Conservation (phyloP, 2,797 vertebrate genomes). For the Tarsius wallacei region DNA sequence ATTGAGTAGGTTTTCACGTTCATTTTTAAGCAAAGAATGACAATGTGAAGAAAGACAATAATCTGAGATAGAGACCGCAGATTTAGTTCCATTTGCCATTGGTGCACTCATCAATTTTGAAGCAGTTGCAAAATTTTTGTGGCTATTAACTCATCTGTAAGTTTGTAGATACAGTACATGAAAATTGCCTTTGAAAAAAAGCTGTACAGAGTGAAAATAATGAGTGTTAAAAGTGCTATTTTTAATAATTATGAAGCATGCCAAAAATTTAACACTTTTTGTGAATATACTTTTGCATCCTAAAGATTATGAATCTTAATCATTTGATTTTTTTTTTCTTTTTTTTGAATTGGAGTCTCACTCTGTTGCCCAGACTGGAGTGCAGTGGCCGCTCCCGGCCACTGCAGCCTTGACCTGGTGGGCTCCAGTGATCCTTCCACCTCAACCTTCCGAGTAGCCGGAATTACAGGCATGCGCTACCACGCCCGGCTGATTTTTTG, state of each 20-base stretch:
- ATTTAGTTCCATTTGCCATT: background rate
- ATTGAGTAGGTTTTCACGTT: constrained; percentile 17
- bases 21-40: constrained; percentile 40
- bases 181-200: constrained; percentile 54
- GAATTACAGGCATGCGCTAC: too few relatives aligned
- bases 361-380: too few relatives aligned
- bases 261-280: background rate
- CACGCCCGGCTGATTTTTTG: too few relatives aligned
- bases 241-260: background rate
- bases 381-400: too few relatives aligned
- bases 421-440: too few relatives aligned
- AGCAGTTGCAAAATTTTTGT: background rate
- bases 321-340: constrained; percentile 35
- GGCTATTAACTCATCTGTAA: constrained; percentile 20
- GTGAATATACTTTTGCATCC: constrained; percentile 6
- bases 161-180: background rate
- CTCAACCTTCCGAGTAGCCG: too few relatives aligned
- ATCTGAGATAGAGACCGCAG: background rate
- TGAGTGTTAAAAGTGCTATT: background rate
- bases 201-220: background rate
- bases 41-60: background rate
- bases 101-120: background rate
- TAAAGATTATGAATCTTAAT: constrained; percentile 40
- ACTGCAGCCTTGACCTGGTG: too few relatives aligned
- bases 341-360: too few relatives aligned